Evolutionary conservation across 2,888 invertebrate species (phyloP).

Genomic region (Silvanus unidentatus): DNA sequence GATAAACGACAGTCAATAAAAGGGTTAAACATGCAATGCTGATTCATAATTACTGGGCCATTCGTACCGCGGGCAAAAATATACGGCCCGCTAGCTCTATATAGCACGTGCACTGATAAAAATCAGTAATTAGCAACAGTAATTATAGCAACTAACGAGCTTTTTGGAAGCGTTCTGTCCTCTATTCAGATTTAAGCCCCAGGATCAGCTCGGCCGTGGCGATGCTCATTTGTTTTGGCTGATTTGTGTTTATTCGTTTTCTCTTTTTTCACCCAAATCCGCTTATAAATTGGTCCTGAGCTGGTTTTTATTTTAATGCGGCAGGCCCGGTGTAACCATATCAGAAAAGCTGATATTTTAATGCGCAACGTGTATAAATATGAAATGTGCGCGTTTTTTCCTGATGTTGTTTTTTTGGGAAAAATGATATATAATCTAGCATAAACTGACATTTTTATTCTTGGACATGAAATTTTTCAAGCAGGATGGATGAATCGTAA

Average conservation of each 20-base stretch:
- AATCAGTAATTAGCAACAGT: constrained; percentile 49
- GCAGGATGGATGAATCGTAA: too few relatives aligned
- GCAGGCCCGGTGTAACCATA: constrained; percentile 25
- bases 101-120: constrained; percentile 46
- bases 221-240: constrained; percentile 40
- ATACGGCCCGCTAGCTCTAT: constrained; percentile 36
- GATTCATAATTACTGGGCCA: constrained; percentile 41
- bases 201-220: constrained; percentile 34
- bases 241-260: constrained; percentile 34
- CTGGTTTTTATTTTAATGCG: constrained; percentile 28
- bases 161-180: constrained; percentile 32
- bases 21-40: constrained; percentile 44
- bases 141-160: constrained; percentile 48
- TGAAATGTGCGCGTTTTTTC: too few relatives aligned
- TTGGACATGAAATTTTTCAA: too few relatives aligned
- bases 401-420: too few relatives aligned
- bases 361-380: constrained; percentile 14
- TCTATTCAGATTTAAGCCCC: constrained; percentile 33
- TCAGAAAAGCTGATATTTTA: constrained; percentile 31
- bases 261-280: constrained; percentile 26
- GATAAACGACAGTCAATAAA: constrained; percentile 43
- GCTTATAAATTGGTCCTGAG: constrained; percentile 32
- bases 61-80: constrained; percentile 37
- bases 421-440: too few relatives aligned
- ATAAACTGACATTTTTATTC: too few relatives aligned